Base-by-base conservation (phyloP, 2,113 vertebrate species). In the Eulemur rufifrons region DNA sequence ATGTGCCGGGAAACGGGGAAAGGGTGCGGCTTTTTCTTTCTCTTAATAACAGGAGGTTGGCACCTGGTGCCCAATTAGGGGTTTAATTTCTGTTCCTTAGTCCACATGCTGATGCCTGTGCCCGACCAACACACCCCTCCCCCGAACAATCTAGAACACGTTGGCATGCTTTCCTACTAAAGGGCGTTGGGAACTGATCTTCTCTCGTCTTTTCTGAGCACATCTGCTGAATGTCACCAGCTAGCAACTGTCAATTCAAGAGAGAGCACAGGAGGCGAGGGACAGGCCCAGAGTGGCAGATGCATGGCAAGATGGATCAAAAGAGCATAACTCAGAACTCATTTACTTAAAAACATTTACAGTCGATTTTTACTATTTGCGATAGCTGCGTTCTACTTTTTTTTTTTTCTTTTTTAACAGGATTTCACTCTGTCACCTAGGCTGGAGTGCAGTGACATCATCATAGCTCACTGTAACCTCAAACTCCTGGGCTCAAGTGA, bases 71-170 rank as follows among this genome's bases (percentile, higher is more conserved):
- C 63, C 61, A 91, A 42, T 68, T 86, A 81, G 61, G 52, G 29
- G 17, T 92, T 94, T 89, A n/a, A 86, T 86, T 84, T 92, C 56
- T 83, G 2, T 92, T 84, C 84, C 39, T 95, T 63, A 92, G 42
- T 80, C 45, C 63, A 78, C 25, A 13, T 73, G 92, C 81, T 15
- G 13, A 73, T 82, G 47, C n/a, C n/a, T 88, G 37, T 64, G n/a
- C n/a, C 63, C 66, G 94, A 47, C 29, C 20, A 34, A 25, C 25
- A 47, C 37, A 39, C 71, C 15, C 34, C 23, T 80, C 32, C 68
- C 69, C 71, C 27, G 13, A 82, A 78, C 37, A 29, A 39, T 29
- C 15, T 61, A 77, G 91, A 91, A 15, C 73, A 52, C 6, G n/a
- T 71, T 12, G 61, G 47, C 61, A 52, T 68, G 56, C 73, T 89